phyloP scores from a whole-genome alignment of 2,888 invertebrate genomes.

The Stenodema calcarata region DNA sequence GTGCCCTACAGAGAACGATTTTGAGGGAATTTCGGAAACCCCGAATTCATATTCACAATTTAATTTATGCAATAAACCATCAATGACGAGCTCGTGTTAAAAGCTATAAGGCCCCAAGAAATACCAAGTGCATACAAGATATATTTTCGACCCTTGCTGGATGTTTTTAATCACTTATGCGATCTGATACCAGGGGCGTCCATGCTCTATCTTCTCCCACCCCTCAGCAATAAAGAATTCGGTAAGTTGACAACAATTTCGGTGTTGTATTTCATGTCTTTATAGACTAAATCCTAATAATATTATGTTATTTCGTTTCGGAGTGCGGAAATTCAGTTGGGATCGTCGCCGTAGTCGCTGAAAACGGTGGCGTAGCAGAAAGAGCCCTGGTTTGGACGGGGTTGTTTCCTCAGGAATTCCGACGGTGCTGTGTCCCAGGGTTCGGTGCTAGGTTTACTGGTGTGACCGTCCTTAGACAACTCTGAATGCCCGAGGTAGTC shows the following conservation, averaged over 20 bases:
- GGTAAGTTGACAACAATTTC: not conserved
- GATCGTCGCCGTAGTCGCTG: slow-evolving; percentile 16
- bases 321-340: not conserved
- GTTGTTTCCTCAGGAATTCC: not conserved
- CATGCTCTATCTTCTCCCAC: no score
- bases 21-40: no score
- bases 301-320: not conserved
- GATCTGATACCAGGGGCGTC: no score
- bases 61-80: no score
- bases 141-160: no score
- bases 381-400: not conserved
- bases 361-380: slow-evolving; percentile 34
- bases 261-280: not conserved
- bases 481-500: not conserved
- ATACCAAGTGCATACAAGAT: no score
- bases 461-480: not conserved
- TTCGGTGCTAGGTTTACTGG: not conserved
- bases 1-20: no score
- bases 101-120: no score
- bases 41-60: no score
- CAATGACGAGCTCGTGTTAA: no score
- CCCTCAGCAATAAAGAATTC: not conserved
- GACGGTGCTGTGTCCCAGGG: not conserved
- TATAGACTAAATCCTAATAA: not conserved
- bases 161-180: no score